A percentile compares a stretch with the other conserved stretches of the same genome.
These are phyloP conservation scores for Amphilophus citrinellus DNA, from an alignment of 2,113 vertebrate species.

Conservation along the genomic window DNA sequence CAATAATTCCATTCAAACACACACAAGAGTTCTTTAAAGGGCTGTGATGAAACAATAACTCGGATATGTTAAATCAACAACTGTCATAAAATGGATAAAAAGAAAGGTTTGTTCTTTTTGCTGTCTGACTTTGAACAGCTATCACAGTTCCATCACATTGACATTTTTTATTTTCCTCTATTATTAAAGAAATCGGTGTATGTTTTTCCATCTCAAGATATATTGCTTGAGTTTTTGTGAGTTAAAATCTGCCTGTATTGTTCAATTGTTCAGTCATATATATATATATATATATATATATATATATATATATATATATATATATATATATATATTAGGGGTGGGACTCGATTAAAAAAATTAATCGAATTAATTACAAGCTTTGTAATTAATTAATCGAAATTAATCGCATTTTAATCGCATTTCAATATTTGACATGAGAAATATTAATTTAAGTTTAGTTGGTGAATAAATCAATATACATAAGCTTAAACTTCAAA, in stretches of 20 bases:
- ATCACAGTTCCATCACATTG: constrained; percentile 16
- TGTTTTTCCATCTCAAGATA: background rate
- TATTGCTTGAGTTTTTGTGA: background rate
- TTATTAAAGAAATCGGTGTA: background rate
- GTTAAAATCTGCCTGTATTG: background rate
- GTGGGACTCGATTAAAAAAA: no score
- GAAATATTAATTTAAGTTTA: no score
- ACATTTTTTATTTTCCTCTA: constrained; percentile 12
- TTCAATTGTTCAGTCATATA: background rate
- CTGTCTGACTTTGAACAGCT: background rate
- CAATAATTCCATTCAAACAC: background rate
- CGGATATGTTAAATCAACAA: background rate
- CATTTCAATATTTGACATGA: no score
- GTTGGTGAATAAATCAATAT: no score
- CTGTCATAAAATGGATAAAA: background rate
- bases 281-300: no score
- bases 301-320: no score
- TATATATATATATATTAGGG: no score
- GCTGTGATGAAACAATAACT: background rate
- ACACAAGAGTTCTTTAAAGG: background rate
- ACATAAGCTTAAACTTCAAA: no score
- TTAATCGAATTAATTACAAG: no score
- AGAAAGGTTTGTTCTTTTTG: constrained; percentile 7
- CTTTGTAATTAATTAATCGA: no score
- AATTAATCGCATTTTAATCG: no score